Base-by-base conservation (phyloP, 1,140 invertebrate genomes). In the Tachypleus tridentatus region DNA sequence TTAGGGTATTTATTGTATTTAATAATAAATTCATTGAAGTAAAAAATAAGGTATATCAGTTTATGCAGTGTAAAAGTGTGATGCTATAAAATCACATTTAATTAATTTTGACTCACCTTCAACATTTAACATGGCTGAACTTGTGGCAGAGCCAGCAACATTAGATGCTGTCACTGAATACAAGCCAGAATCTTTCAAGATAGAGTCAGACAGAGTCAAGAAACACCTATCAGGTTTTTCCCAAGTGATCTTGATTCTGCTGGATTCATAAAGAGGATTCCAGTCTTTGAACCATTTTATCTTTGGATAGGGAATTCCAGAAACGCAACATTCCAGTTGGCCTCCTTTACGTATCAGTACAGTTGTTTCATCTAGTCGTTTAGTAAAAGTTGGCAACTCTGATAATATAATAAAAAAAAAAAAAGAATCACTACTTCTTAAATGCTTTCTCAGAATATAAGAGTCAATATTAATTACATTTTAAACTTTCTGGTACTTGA, bases 251-350 rank as follows among this genome's bases (percentile, higher is more conserved):
- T 90, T 91, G 11, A 91, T 85, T 70, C 91, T 84, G 5, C 82
- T 82, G 3, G 88, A 88, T 4, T 87, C 76, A 2, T 87, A 85
- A 7, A 97, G 74, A 3, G 90, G 92, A 73, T 91, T 86, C 92
- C 93, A 97, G 75, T 97, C 93, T 78, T 96, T 97, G 77, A 89
- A 95, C 90, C 91, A 97, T 75, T 91, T 93, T 29, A 98, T 84
- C 69, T 94, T 90, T 1, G 95, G 95, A 72, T 87, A 86, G 0
- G 96, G 96, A 60, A 91, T 85, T 7, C 94, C 96, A 51, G 86
- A 86, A 58, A 97, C 85, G 59, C 88, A 82, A 53, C 93, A 94
- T 73, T 88, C 86, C 49, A 98, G 79, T 61, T 84, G 81, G 5
- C 85, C 87, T 57, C 81, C 83, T 62, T 85, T 84, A 56, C 90